Base-by-base conservation (phyloP, 2,797 vertebrate species). In the Phataginus tricuspis region DNA sequence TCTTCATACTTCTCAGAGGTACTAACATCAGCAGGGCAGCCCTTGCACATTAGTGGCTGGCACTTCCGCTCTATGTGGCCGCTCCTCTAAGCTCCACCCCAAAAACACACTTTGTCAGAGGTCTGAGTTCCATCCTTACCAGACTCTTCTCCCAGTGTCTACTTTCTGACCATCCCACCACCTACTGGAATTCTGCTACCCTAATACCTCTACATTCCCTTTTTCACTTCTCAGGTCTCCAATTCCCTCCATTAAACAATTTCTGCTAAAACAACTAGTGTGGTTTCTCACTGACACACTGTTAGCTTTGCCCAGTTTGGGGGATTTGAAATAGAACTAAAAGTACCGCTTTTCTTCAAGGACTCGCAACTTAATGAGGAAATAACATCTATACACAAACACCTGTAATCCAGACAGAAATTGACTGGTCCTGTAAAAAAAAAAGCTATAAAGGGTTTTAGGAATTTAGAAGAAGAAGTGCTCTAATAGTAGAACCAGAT, bases 341-440 rank as follows among this genome's bases (percentile, higher is more conserved):
- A 84, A 78, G 57, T 80, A 11, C 2, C 2, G 21, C 29, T 86
- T 88, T 82, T 25, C 49, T 87, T 84, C 80, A 86, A 87, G 75
- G 57, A 79, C 25, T 87, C 53, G 86, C 63, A 91, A 34, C 1
- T 68, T 87, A 84, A 13, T 63, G 29, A 42, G 27, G 42, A 78
- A 91, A 71, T 69, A 95, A 57, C 19, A 37, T 19, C 49, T 23
- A 83, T 42, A 14, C 8, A 87, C 7, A 75, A 63, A 84, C 19
- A 69, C 5, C 11, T 68, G 59, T 86, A 90, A 83, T 69, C 87
- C 15, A 93, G 37, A 90, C 11, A 94, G 34, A 89, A 77, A 89
- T 49, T 27, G 51, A 75, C 51, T 85, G 45, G 9, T 0, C 3
- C 16, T 27, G 66, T 34, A 2, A 34, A 63, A 91, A 90, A 45